Base-by-base conservation (phyloP, 2,797 vertebrate genomes). In the Parauchenoglanis punctatus region DNA sequence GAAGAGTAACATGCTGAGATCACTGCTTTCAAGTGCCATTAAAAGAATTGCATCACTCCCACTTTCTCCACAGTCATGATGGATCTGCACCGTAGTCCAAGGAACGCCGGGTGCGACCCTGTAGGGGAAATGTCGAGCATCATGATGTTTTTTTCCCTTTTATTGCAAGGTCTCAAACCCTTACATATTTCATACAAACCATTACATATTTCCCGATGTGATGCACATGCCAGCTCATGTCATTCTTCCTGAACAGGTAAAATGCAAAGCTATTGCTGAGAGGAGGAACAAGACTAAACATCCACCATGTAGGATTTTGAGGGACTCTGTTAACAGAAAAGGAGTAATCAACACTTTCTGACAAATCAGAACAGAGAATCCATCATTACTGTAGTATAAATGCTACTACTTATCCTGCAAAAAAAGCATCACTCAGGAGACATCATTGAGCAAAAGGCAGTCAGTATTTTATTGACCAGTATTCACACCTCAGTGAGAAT, bases 401-500 rank as follows among this genome's bases (percentile, higher is more conserved):
- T 40, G 40, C 40, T 40, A 4, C 40, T 40, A 40, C 40, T 40
- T 0, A 31, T 7, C 25, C 20, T 15, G 10, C 23, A 44, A 1
- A 90, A 68, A 77, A 88, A 87, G 72, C 80, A 54, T 52, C 44
- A 90, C 82, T 67, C 81, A 11, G 44, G 68, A 88, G 25, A 85
- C 76, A 58, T 11, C 20, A 82, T 3, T 65, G 52, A 85, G 87
- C 84, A 86, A 92, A 94, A 93, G 92, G 91, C 91, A 91, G 91
- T 89, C 87, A 91, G 84, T 92, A 89, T 86, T 93, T 91, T 90
- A 89, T 90, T 88, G 89, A 91, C 89, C 70, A 85, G 89, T 23
- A 86, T 59, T 87, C 44, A 46, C 23, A 56, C 88, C 90, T 89
- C 65, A 89, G 73, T 90, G 92, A 94, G 92, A 91, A 87, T 56